Evolutionary conservation across 2,888 invertebrate species (phyloP), one percentile per base, ranked within the genome.

Genomic region (Cantharis nigra): DNA sequence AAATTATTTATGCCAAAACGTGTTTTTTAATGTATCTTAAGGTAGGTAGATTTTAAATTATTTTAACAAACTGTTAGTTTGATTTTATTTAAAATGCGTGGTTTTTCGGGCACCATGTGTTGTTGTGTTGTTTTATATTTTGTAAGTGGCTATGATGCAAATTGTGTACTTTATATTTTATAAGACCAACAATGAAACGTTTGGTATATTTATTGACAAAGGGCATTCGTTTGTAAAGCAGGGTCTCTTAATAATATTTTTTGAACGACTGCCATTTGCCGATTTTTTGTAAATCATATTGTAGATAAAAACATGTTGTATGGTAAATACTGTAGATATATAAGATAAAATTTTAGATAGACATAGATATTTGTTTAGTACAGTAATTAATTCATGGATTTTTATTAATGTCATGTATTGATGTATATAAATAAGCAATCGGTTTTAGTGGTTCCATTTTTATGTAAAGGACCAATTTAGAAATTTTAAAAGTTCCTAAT

Each of bases 181-280:
- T 63, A 20, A 71, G 28, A 71, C 64, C 26, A 63, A 49, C 49
- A 49, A 49, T 49, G 49, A 49, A 49, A 49, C 49, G 49, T 49
- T 49, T 49, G 49, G 49, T 49, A 49, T 49, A 49, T n/a, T 49
- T 65, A 82, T 87, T 83, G 85, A 80, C 86, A 86, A 84, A 84
- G 85, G 87, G 85, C 88, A 87, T 82, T 84, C 87, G 87, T 86
- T 86, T 86, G 84, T 87, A 83, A 88, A 87, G 88, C 89, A 89
- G 89, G 89, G 89, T 89, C 88, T 86, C 86, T 87, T 86, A 87
- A 87, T 87, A 87, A 88, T 87, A 86, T 87, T 79, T 85, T 85
- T 86, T 85, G 85, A 86, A 85, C 88, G 87, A 83, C 79, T 86
- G 88, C 86, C 87, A 84, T 83, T 84, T 85, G 85, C 81, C 83